Base-by-base conservation (phyloP, 2,888 invertebrate species). In the Plagodis pulveraria region DNA sequence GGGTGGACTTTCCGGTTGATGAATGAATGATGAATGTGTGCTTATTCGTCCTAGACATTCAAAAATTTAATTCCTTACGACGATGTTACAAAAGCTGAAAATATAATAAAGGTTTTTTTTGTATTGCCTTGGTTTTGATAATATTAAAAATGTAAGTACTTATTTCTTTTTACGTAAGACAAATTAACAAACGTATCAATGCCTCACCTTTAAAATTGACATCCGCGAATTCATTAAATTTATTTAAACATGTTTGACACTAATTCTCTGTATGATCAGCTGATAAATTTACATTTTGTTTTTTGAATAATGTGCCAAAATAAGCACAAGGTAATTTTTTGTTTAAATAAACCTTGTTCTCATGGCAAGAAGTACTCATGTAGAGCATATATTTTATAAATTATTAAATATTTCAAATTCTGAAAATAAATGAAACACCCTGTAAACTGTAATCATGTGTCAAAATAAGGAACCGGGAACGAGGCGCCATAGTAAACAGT, bases 381-480 rank as follows among this genome's bases (percentile, higher is more conserved):
- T n/a, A n/a, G n/a, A n/a, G n/a, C n/a, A n/a, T n/a, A n/a, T n/a
- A n/a, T n/a, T n/a, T n/a, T n/a, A n/a, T n/a, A n/a, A n/a, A n/a
- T n/a, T n/a, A n/a, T n/a, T n/a, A n/a, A n/a, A n/a, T n/a, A n/a
- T 22, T 22, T 22, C 4, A 22, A 22, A 2, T 22, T 2, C 22
- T 22, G 4, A 36, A 36, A 36, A 44, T 61, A 63, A 62, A 52
- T 5, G 7, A 40, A 77, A 61, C 87, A 80, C n/a, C 70, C 76
- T 87, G 78, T 89, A 81, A 74, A 43, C 22, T 22, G 42, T 50
- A 63, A 76, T 74, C 61, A 65, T 64, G 63, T 68, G 70, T 69
- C 69, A 65, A 72, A 72, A 64, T 62, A 65, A 58, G 56, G 62
- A 58, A 67, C 70, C 51, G 44, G 57, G 52, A 66, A 70, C 71